Evolutionary conservation across 2,797 vertebrate species (phyloP).

Genomic region (Rhynchonycteris naso): DNA sequence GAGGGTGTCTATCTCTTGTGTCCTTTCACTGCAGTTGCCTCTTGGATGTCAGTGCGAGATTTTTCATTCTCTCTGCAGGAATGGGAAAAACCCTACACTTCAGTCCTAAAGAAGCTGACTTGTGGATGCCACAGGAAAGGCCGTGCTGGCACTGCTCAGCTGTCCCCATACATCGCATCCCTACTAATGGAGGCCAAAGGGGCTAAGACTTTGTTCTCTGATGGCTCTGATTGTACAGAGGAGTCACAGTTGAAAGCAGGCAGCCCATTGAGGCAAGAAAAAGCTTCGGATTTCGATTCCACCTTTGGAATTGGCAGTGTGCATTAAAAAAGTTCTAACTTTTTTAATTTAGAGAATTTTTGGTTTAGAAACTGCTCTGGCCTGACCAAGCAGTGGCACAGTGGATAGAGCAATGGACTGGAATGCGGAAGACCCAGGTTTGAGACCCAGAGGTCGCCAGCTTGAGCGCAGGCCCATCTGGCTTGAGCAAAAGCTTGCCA

Average conservation of each 20-base stretch:
- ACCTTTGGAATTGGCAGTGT: slow-evolving; percentile 13
- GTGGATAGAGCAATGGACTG: too few species aligned
- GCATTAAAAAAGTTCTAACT: neutral
- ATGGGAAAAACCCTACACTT: neutral
- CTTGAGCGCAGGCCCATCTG: too few species aligned
- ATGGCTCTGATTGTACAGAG: neutral
- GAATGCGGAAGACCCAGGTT: too few species aligned
- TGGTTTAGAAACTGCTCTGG: slow-evolving; percentile 7
- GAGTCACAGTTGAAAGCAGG: neutral
- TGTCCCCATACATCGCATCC: neutral
- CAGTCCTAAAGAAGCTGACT: neutral
- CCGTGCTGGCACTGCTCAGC: neutral
- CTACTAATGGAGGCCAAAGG: neutral
- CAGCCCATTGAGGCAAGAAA: neutral
- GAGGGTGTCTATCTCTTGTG: neutral
- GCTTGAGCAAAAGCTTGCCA: too few species aligned
- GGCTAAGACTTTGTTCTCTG: neutral
- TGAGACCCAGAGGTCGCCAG: too few species aligned
- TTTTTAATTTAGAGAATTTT: slow-evolving; percentile 26
- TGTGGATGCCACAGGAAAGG: neutral
- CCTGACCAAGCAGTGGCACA: too few species aligned
- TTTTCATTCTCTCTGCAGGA: slow-evolving; percentile 34
- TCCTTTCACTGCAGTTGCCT: neutral
- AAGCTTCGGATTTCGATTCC: neutral
- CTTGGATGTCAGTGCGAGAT: neutral